Evolutionary conservation across 2,797 vertebrate genomes (phyloP).

Genomic region (Sylvilagus floridanus): DNA sequence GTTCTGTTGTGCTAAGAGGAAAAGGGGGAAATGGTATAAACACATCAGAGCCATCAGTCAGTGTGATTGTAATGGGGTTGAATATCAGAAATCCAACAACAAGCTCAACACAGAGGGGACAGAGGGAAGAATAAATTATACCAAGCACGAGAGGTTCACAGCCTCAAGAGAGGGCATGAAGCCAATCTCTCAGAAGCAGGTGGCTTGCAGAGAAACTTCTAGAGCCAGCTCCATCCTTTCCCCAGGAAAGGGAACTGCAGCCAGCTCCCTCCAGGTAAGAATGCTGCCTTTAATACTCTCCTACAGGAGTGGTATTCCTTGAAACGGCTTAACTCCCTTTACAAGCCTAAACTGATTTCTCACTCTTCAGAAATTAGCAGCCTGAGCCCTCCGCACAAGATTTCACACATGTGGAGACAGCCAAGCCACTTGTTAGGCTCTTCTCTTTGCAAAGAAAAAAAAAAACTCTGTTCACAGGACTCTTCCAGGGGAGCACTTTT

Average conservation of each 20-base stretch:
- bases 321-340: neutral
- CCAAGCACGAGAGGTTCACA: neutral
- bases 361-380: slow-evolving; percentile 1
- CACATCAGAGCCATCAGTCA: slow-evolving; percentile 26
- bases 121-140: neutral
- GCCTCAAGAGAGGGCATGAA: neutral
- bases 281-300: neutral
- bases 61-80: slow-evolving; percentile 10
- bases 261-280: neutral
- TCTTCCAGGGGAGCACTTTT: neutral
- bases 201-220: neutral
- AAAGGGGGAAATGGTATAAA: neutral
- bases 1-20: slow-evolving; percentile 16
- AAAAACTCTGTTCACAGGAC: neutral
- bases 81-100: neutral
- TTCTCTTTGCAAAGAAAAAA: neutral
- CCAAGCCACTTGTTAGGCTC: neutral
- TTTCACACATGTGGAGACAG: neutral
- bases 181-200: neutral
- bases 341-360: neutral
- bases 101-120: neutral
- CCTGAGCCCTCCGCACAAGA: neutral
- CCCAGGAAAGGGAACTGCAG: neutral
- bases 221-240: neutral
- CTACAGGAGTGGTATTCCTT: neutral